Evolutionary conservation across 2,113 vertebrate species (phyloP), one percentile per base, ranked within the genome.

Genomic region (Saiga tatarica): DNA sequence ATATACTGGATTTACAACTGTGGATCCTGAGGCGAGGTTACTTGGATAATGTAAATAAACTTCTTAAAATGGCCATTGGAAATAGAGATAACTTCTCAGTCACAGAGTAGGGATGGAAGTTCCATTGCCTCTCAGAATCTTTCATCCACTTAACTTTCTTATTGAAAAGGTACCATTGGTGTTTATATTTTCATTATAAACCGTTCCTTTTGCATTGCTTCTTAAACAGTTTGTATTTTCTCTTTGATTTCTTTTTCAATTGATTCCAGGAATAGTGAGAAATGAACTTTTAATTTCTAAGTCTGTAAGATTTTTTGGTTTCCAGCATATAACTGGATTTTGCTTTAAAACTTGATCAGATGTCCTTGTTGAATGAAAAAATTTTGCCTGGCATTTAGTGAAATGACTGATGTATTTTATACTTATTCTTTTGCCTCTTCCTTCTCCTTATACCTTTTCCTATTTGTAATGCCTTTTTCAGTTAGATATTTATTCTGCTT

Each of bases 311-410:
- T 36, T 57, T 42, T 87, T 97, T 91, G 7, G 21, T 87, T 6
- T 82, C 4, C 15, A 84, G 36, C 5, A 62, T 91, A 53, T 64
- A 86, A 95, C 17, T 87, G 3, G 14, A 50, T 71, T 96, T 97
- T 88, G 4, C n/a, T 71, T 91, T 97, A 93, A 64, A 96, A 87
- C 25, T 14, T 64, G 25, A 89, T 89, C n/a, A 83, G 19, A 86
- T 78, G 21, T 94, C 96, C 95, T 91, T 93, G 6, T 64, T 87
- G 84, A 93, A 89, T 53, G 74, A 89, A n/a, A 93, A 86, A 84
- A 89, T 79, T 83, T 78, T 79, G 76, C 33, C 52, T 42, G 79
- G 23, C 26, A 87, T 62, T 88, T 76, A 89, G 19, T 91, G 33
- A 93, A 93, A 81, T 79, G 28, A 89, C 45, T 84, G 36, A 45